A percentile compares a stretch with the other conserved stretches of the same genome.
Conservation (phyloP, 2,888 invertebrate genomes). For the Acleris sparsana region DNA sequence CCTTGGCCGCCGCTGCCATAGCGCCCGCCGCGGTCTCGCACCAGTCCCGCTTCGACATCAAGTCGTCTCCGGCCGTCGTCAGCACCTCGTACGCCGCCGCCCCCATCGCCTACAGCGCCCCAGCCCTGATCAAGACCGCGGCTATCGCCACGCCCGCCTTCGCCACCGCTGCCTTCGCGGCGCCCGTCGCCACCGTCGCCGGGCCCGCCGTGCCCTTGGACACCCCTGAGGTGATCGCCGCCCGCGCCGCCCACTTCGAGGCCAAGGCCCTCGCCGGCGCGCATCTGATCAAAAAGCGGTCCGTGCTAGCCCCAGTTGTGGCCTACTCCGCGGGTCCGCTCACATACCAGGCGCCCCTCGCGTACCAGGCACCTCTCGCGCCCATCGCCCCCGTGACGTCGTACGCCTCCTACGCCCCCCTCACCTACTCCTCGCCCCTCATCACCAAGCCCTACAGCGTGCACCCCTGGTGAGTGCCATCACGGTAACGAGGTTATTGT, state of each 20-base stretch:
- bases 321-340: constrained; percentile 56
- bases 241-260: constrained; percentile 69
- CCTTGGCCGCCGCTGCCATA: constrained; percentile 41
- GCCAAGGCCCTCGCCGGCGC: constrained; percentile 65
- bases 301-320: constrained; percentile 52
- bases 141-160: constrained; percentile 36
- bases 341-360: constrained; percentile 54
- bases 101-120: constrained; percentile 38
- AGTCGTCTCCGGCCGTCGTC: constrained; percentile 41
- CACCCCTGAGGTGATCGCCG: constrained; percentile 71
- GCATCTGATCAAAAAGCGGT: constrained; percentile 72
- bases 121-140: constrained; percentile 45
- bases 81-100: constrained; percentile 37
- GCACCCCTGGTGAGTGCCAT: constrained; percentile 67
- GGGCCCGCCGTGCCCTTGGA: constrained; percentile 62
- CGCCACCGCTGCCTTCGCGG: constrained; percentile 33
- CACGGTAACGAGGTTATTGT: constrained; percentile 53
- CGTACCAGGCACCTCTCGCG: constrained; percentile 58
- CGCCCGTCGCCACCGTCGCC: constrained; percentile 41
- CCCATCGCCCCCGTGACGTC: constrained; percentile 47
- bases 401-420: constrained; percentile 43
- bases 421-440: constrained; percentile 54
- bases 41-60: constrained; percentile 50
- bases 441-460: constrained; percentile 64
- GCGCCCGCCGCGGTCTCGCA: constrained; percentile 47